phyloP scores from a whole-genome alignment of 2,113 vertebrate genomes.

The Amphiprion ocellaris region DNA sequence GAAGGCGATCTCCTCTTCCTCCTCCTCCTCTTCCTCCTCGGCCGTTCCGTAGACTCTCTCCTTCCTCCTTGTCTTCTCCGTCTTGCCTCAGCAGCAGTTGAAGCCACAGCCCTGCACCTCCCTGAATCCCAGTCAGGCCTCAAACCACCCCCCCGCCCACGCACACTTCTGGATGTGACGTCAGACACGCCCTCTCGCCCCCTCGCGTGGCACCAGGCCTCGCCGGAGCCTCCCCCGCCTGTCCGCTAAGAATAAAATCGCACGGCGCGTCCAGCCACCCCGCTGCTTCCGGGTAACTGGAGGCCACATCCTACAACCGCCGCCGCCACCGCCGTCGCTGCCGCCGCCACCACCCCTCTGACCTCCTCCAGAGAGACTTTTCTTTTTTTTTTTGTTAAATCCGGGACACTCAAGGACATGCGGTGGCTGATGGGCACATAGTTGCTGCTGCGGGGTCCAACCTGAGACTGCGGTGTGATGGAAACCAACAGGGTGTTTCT shows the following conservation, averaged over 20 bases:
- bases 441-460: constrained; percentile 30
- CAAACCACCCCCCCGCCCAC: constrained; percentile 67
- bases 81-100: constrained; percentile 50
- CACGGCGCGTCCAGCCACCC: constrained; percentile 25
- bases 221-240: constrained; percentile 55
- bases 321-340: constrained; percentile 8
- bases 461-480: constrained; percentile 27
- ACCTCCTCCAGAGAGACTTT: constrained; percentile 27
- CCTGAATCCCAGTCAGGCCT: constrained; percentile 60
- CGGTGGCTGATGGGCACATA: constrained; percentile 37
- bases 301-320: constrained; percentile 64
- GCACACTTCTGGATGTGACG: constrained; percentile 50
- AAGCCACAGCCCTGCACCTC: constrained; percentile 68
- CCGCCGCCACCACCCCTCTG: constrained; percentile 25
- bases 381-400: neutral
- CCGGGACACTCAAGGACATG: constrained; percentile 61
- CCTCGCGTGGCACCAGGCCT: constrained; percentile 61
- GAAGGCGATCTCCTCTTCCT: constrained; percentile 28
- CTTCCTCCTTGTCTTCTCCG: constrained; percentile 40
- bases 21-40: constrained; percentile 35
- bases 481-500: constrained; percentile 50
- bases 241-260: constrained; percentile 72
- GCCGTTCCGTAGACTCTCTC: constrained; percentile 66
- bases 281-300: constrained; percentile 62
- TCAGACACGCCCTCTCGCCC: constrained; percentile 55